phyloP scores from a whole-genome alignment of 1,140 invertebrate species.

The Magallana ariakensis region DNA sequence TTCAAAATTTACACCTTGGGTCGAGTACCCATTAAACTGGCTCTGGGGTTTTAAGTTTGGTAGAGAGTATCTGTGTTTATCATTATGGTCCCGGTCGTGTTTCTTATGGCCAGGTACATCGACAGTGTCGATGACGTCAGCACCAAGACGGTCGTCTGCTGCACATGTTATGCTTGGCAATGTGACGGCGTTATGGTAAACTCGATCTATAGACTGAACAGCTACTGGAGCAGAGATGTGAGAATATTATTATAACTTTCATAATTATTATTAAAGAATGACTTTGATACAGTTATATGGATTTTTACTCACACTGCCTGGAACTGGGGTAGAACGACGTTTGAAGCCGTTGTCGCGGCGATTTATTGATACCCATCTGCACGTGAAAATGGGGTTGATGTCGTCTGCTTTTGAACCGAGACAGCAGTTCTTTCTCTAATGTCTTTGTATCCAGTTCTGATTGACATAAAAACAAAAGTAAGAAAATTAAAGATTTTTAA shows the following conservation, averaged over 20 bases:
- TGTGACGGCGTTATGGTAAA: not conserved
- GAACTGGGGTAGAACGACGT: not conserved
- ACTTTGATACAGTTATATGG: not conserved
- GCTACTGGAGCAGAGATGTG: not conserved
- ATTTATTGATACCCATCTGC: constrained; percentile 18
- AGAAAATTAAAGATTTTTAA: no score
- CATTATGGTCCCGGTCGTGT: not conserved
- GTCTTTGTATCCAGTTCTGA: not conserved
- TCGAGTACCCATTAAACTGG: not conserved
- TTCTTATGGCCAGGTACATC: not conserved
- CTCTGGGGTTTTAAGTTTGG: not conserved
- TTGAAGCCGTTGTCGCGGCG: not conserved
- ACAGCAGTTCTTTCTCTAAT: constrained; percentile 1
- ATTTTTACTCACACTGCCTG: not conserved
- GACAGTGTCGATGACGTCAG: constrained; percentile 7
- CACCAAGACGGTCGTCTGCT: not conserved
- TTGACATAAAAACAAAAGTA: no score
- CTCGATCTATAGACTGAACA: not conserved
- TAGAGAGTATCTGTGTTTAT: not conserved
- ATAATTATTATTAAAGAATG: not conserved
- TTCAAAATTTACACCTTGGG: not conserved
- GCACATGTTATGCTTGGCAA: not conserved
- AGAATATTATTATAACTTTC: not conserved
- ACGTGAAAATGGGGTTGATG: not conserved
- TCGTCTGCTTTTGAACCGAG: constrained; percentile 16